Evolutionary conservation across 37 sponge, comb jelly and placozoan genomes (phyloP).

Genomic region (Hexactinellida sp.): DNA sequence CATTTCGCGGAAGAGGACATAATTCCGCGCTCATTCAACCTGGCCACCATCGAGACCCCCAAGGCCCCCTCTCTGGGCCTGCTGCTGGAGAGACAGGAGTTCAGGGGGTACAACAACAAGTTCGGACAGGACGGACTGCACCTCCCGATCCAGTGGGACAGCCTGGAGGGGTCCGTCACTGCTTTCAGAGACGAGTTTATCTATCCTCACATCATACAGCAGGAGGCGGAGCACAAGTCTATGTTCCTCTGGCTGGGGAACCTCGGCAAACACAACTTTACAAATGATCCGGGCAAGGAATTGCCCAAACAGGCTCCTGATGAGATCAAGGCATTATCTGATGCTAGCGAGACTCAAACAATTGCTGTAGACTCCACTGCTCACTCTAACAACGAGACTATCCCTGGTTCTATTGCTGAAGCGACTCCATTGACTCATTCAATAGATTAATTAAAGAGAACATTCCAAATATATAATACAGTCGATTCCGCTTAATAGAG

Average conservation of each 20-base stretch:
- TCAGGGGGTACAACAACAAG: slow-evolving; percentile 66
- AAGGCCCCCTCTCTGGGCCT: slow-evolving; percentile 86
- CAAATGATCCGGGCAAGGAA: neutral
- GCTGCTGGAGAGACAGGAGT: slow-evolving; percentile 63
- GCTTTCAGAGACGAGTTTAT: slow-evolving; percentile 17
- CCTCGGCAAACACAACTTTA: slow-evolving; percentile 29
- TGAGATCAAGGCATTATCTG: neutral
- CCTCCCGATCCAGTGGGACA: slow-evolving; percentile 51
- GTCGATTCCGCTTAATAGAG: no score
- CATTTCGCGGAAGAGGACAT: slow-evolving; percentile 30
- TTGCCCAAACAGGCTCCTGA: neutral
- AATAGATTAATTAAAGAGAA: no score
- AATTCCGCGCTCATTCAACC: slow-evolving; percentile 33
- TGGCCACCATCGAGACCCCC: slow-evolving; percentile 67
- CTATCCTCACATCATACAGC: neutral
- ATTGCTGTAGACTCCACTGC: no score
- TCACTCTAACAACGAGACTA: no score
- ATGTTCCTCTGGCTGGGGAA: slow-evolving; percentile 29
- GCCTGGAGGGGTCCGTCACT: slow-evolving; percentile 10
- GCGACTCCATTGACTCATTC: no score
- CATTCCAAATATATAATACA: no score
- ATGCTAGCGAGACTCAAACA: no score
- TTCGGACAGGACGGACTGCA: slow-evolving; percentile 51
- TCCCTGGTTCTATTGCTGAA: no score
- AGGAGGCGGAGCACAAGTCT: slow-evolving; percentile 20